Evolutionary conservation across 2,888 invertebrate species (phyloP).

Genomic region (Ceramica pisi): DNA sequence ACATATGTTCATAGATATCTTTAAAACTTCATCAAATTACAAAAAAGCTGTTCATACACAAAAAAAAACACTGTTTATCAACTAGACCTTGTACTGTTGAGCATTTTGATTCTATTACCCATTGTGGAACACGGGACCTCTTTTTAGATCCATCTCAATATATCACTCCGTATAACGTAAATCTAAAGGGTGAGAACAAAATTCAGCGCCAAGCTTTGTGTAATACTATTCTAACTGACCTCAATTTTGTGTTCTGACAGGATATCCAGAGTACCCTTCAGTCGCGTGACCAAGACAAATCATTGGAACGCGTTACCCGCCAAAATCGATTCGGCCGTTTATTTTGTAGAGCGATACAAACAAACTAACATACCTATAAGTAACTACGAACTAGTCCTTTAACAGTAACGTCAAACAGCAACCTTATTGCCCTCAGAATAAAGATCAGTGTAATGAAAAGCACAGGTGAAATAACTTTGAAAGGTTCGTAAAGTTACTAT

Average conservation of each 20-base stretch:
- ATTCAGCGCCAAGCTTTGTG: constrained; percentile 10
- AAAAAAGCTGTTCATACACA: background rate
- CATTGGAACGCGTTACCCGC: constrained; percentile 46
- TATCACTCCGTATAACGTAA: constrained; percentile 6
- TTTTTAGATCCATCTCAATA: constrained; percentile 25
- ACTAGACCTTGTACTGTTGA: background rate
- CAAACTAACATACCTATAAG: constrained; percentile 6
- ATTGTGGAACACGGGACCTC: background rate
- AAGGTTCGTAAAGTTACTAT: background rate
- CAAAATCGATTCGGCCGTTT: constrained; percentile 59
- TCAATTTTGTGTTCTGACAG: constrained; percentile 56
- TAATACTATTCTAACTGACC: constrained; percentile 46
- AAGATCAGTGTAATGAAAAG: background rate
- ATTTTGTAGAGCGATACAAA: constrained; percentile 48
- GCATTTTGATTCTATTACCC: background rate
- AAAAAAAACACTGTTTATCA: background rate
- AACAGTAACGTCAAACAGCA: background rate
- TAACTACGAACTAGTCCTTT: background rate
- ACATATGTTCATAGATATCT: background rate
- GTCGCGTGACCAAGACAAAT: constrained; percentile 70
- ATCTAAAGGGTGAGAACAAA: constrained; percentile 18
- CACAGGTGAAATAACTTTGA: background rate
- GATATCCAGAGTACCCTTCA: constrained; percentile 52
- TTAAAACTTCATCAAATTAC: background rate
- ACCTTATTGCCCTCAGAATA: background rate